Conservation (phyloP, 2,797 vertebrate genomes). For the Malacoraja senta region DNA sequence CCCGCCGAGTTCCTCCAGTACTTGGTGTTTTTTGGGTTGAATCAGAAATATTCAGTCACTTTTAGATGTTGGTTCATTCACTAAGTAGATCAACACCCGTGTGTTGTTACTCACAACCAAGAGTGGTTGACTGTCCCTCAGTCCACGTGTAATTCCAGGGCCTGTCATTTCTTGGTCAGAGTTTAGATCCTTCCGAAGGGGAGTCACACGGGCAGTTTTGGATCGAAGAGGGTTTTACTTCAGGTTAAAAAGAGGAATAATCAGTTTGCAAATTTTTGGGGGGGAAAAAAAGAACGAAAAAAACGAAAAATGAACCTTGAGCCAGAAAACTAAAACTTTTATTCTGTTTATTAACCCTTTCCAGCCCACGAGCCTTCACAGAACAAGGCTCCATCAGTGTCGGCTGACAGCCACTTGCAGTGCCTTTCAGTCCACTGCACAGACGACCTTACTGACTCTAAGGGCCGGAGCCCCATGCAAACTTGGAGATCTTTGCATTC, state of each 20-base stretch:
- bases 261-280: background rate
- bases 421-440: conserved; percentile 97
- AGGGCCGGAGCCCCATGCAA: conserved; percentile 81
- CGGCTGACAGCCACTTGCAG: conserved; percentile 83
- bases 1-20: too few species aligned
- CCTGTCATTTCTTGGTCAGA: background rate
- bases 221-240: background rate
- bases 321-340: conserved; percentile 34
- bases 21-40: background rate
- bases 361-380: conserved; percentile 80
- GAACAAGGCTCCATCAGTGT: conserved; percentile 67
- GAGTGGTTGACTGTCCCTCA: background rate
- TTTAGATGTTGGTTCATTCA: background rate
- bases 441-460: conserved; percentile 84
- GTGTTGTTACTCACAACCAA: background rate
- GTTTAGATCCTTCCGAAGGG: background rate
- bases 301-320: background rate
- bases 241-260: background rate
- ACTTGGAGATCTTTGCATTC: conserved; percentile 95
- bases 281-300: background rate
- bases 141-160: too few species aligned
- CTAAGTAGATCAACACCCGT: background rate
- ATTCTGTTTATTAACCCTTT: conserved; percentile 44
- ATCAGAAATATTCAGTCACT: background rate
- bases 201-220: background rate